Evolutionary conservation across 1,140 invertebrate genomes (phyloP).

Genomic region (Holotrichia oblita): DNA sequence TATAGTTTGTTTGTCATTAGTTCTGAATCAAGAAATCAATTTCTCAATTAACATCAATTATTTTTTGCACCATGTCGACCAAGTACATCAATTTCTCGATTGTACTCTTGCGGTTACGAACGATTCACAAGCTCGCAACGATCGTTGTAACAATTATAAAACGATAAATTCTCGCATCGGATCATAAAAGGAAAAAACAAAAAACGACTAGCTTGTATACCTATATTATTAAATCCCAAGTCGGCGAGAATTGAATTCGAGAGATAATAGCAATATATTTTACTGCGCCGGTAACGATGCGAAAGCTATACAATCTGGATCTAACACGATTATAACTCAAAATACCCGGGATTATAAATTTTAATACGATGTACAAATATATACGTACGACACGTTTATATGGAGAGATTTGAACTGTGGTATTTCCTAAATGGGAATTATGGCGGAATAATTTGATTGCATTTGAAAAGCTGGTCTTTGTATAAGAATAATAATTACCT

Average conservation of each 20-base stretch:
- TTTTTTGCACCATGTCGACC: not conserved
- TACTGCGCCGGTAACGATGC: not conserved
- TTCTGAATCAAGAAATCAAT: not conserved
- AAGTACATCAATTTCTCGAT: not conserved
- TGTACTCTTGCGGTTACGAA: not conserved
- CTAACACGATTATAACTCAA: conserved; percentile 13
- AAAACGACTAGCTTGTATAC: not conserved
- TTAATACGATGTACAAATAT: not conserved
- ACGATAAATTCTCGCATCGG: conserved; percentile 8
- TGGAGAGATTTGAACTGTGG: not conserved
- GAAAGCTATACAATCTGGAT: conserved; percentile 20
- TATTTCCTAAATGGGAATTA: not conserved
- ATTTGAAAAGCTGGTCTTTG: not conserved
- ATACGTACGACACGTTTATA: not conserved
- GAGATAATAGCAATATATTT: conserved; percentile 12
- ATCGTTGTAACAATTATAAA: conserved; percentile 4
- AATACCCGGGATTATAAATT: conserved; percentile 4
- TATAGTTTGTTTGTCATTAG: not conserved
- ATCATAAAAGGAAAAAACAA: not conserved
- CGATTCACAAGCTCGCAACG: not conserved
- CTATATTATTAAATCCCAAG: conserved; percentile 10
- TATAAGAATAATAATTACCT: conserved; percentile 1
- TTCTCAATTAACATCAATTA: not conserved
- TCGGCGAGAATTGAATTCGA: conserved; percentile 4
- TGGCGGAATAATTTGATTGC: not conserved